Base-by-base conservation (phyloP, 2,888 invertebrate genomes). In the Zhengitettix transpicula region DNA sequence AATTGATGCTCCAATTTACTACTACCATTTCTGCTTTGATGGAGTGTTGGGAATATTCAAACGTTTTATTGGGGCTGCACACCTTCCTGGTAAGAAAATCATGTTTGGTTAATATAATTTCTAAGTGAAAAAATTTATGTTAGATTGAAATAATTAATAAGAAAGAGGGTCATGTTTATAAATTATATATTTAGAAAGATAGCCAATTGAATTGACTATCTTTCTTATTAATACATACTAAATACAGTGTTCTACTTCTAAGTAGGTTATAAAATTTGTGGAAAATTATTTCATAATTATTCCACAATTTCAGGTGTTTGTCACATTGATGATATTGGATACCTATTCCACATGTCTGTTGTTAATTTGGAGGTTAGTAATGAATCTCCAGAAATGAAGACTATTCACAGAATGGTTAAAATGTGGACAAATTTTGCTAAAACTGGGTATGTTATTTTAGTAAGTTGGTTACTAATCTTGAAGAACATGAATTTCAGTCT, bases 391-490 rank as follows among this genome's bases (percentile, higher is more conserved):
- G 81, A 81, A 66, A 73, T 79, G 9, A 74, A 75, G 47, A 80
- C 81, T 1, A 80, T 82, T 80, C 76, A 81, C 1, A 78, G 78
- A 66, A 74, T 82, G 78, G 72, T 76, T n/a, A 69, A 72, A 17
- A 70, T 82, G 71, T 82, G 84, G 82, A 77, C 81, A 0, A 81
- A 83, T 66, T 84, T 84, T 69, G 83, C 82, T 0, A 79, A 77
- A 67, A 70, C 70, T 66, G 76, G 79, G 74, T 80, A 68, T 71
- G 73, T 55, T 12, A 14, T 2, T 53, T n/a, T 53, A 9, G 10
- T 12, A 51, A 10, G n/a, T 51, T 51, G 28, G 28, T 28, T 2
- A 28, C n/a, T 5, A 28, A 28, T 7, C 28, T 28, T 28, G 2
- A 28, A 28, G 28, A 28, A 28, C 7, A 28, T 7, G 7, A 28